Evolutionary conservation across 2,113 vertebrate species (phyloP), one percentile per base, ranked within the genome.

Genomic region (Psilopsiagon aymara): DNA sequence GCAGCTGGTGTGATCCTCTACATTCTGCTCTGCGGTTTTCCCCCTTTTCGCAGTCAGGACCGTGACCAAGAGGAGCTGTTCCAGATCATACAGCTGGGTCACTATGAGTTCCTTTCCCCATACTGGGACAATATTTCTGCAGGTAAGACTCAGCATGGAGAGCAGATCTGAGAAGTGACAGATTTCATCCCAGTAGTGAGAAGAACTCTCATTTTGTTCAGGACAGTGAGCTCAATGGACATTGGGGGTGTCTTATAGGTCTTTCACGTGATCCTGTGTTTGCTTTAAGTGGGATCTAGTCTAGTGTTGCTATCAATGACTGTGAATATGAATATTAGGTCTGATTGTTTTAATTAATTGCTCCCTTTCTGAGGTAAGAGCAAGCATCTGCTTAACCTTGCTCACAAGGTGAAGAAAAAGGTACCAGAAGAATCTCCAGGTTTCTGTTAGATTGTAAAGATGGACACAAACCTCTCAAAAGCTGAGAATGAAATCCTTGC

Each of bases 71-170:
- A 99, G 2, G 99, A 99, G 92, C 98, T 99, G 44, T 99, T 99
- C 80, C 97, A 98, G 94, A 98, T 99, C 94, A 99, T 99, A 97
- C 99, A 99, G 86, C 98, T 98, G 82, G 99, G 98, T 70, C 98
- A 98, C 79, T 98, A 99, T 1, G 98, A 99, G 87, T 99, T 99
- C 94, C 98, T 99, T 14, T 98, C 99, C 41, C 99, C 99, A 3
- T 99, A 99, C 97, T 99, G 99, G 99, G 99, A 99, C 96, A 97
- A 97, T 80, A 98, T 99, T 96, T 99, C 99, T 94, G 98, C 99
- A 53, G 99, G 99, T 99, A 96, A 98, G 98, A 64, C 60, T 84
- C 17, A 62, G 33, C 17, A 31, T 29, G 19, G 57, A 9, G 6
- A 51, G 68, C 27, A 39, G 3, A 20, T 24, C 17, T 41, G 43